phyloP scores from a whole-genome alignment of 2,888 invertebrate genomes.

The Sesamia inferens region DNA sequence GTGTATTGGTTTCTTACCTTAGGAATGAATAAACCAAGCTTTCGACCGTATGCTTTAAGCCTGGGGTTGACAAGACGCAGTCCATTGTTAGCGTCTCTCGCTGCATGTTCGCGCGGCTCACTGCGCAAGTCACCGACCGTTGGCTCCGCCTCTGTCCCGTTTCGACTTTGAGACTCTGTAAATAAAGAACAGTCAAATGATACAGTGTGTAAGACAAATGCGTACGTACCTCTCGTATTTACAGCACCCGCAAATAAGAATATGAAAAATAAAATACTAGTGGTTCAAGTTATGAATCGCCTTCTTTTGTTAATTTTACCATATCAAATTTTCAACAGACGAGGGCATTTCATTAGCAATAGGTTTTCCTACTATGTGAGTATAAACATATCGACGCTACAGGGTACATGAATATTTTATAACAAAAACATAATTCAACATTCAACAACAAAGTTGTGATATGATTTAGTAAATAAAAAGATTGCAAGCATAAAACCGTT shows the following conservation, averaged over 20 bases:
- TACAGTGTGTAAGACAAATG: not conserved
- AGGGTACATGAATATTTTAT: not conserved
- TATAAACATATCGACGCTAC: not conserved
- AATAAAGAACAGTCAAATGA: constrained; percentile 34
- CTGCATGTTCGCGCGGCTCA: constrained; percentile 59
- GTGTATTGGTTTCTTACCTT: constrained; percentile 73
- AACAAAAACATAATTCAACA: not conserved
- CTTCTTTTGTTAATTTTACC: not conserved
- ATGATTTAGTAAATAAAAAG: not conserved
- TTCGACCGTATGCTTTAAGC: constrained; percentile 84
- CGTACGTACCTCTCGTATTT: constrained; percentile 14
- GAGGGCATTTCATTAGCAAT: not conserved
- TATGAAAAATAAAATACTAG: not conserved
- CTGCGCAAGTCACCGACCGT: constrained; percentile 53
- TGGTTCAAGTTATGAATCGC: constrained; percentile 1
- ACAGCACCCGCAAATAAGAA: constrained; percentile 30
- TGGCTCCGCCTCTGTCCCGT: constrained; percentile 68
- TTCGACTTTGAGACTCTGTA: constrained; percentile 77
- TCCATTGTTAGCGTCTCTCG: constrained; percentile 73
- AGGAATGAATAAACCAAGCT: constrained; percentile 87
- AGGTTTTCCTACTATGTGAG: not conserved
- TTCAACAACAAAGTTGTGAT: not conserved
- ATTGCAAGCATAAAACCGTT: constrained; percentile 16
- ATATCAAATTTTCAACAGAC: no score
- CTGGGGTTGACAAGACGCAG: constrained; percentile 81